Percentiles rank a stretch among this genome's conserved stretches.
Conservation (phyloP, 2,888 invertebrate genomes). For the Drosophila meridiana region DNA sequence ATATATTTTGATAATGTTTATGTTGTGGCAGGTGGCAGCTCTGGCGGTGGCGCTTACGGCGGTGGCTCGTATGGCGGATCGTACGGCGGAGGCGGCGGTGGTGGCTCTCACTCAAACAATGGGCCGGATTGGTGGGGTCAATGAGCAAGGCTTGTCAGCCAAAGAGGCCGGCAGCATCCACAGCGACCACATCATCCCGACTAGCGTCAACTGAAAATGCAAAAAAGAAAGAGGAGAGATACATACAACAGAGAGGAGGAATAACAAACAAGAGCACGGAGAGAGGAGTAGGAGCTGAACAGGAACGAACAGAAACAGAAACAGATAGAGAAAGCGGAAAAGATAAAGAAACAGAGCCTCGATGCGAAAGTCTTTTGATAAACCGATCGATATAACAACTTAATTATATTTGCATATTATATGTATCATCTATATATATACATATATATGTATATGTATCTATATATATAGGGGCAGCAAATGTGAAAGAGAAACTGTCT, state of each 20-base stretch:
- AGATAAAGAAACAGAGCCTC: constrained; percentile 32
- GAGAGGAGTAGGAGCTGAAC: constrained; percentile 2
- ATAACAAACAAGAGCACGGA: background rate
- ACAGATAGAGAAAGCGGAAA: background rate
- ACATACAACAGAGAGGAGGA: constrained; percentile 13
- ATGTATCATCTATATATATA: constrained; percentile 37
- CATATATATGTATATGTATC: constrained; percentile 36
- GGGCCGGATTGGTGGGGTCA: constrained; percentile 86
- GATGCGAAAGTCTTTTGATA: constrained; percentile 37
- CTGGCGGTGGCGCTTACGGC: constrained; percentile 69
- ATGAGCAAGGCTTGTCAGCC: constrained; percentile 69
- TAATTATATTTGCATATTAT: constrained; percentile 50
- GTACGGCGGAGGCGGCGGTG: constrained; percentile 79
- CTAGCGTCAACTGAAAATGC: constrained; percentile 58
- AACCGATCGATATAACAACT: constrained; percentile 45
- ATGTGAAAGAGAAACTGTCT: constrained; percentile 78
- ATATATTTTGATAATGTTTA: constrained; percentile 1
- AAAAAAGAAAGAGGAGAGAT: constrained; percentile 20
- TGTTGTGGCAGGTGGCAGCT: constrained; percentile 60
- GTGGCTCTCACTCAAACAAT: constrained; percentile 81
- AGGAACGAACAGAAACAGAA: constrained; percentile 20
- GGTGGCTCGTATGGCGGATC: constrained; percentile 73
- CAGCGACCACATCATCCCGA: constrained; percentile 46
- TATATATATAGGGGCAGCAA: constrained; percentile 69
- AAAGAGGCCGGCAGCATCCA: constrained; percentile 46